These are phyloP conservation scores for Chaetodon trifasciatus DNA, from an alignment of 2,797 vertebrate species.

Conservation along the genomic window DNA sequence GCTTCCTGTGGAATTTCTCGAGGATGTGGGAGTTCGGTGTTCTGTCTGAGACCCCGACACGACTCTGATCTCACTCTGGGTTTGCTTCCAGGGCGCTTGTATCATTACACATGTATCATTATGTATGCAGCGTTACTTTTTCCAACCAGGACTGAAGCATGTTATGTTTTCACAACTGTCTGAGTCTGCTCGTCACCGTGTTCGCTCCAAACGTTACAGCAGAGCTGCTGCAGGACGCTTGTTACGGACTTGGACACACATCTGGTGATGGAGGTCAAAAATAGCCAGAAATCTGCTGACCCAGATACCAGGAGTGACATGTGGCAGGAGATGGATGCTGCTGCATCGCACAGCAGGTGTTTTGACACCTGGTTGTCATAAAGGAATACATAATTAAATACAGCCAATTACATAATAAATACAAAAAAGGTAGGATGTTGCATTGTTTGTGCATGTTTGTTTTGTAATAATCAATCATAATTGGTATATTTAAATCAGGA, in stretches of 20 bases:
- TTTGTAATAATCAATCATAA: too few species aligned
- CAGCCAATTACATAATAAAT: too few species aligned
- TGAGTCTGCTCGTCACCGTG: neutral
- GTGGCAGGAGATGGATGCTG: neutral
- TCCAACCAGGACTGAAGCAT: neutral
- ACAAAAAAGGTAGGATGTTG: too few species aligned
- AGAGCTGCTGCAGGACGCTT: neutral
- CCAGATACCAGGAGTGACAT: neutral
- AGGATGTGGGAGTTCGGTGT: conserved; percentile 20
- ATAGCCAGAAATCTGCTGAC: neutral
- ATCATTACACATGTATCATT: conserved; percentile 11
- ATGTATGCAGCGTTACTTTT: conserved; percentile 14
- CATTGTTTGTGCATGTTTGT: too few species aligned
- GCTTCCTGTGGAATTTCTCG: conserved; percentile 46
- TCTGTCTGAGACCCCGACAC: conserved; percentile 20
- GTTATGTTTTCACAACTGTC: neutral
- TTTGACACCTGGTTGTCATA: neutral
- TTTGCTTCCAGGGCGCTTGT: neutral
- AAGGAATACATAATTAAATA: too few species aligned
- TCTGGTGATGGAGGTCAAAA: neutral
- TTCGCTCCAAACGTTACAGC: neutral
- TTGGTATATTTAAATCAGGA: too few species aligned
- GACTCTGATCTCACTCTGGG: conserved; percentile 47
- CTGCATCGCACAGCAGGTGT: neutral
- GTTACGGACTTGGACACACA: neutral